A percentile compares a stretch with the other conserved stretches of the same genome.
Conservation (phyloP, 2,797 vertebrate genomes). For the Lepilemur ruficaudatus region DNA sequence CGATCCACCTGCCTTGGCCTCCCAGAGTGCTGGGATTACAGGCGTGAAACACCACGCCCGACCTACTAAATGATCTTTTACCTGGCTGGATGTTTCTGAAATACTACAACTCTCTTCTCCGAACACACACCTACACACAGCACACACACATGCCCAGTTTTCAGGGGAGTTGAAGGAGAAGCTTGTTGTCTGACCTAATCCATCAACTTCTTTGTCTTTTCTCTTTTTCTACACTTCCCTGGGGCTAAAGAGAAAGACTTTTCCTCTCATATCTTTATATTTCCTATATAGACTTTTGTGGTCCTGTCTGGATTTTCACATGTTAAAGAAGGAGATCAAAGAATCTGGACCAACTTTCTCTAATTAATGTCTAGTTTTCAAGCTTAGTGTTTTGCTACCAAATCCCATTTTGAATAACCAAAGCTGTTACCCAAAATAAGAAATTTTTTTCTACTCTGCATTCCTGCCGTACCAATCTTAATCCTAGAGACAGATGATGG, state of each 20-base stretch:
- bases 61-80: background rate
- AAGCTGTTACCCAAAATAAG: background rate
- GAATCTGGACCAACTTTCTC: background rate
- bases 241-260: background rate
- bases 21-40: background rate
- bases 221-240: background rate
- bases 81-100: background rate
- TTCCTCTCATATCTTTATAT: background rate
- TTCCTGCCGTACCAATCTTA: background rate
- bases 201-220: background rate
- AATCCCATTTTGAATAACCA: conserved; percentile 21
- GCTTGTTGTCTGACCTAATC: background rate
- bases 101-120: background rate
- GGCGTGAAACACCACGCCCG: background rate
- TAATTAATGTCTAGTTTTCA: background rate
- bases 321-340: conserved; percentile 2
- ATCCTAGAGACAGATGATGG: background rate
- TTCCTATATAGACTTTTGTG: background rate
- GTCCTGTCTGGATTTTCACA: background rate
- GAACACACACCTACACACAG: background rate
- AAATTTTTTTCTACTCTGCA: background rate
- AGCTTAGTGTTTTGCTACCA: background rate
- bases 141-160: background rate
- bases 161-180: background rate
- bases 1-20: no score